A percentile compares a stretch with the other conserved stretches of the same genome.
phyloP scores from a whole-genome alignment of 2,797 vertebrate species.

The Tarsius wallacei region DNA sequence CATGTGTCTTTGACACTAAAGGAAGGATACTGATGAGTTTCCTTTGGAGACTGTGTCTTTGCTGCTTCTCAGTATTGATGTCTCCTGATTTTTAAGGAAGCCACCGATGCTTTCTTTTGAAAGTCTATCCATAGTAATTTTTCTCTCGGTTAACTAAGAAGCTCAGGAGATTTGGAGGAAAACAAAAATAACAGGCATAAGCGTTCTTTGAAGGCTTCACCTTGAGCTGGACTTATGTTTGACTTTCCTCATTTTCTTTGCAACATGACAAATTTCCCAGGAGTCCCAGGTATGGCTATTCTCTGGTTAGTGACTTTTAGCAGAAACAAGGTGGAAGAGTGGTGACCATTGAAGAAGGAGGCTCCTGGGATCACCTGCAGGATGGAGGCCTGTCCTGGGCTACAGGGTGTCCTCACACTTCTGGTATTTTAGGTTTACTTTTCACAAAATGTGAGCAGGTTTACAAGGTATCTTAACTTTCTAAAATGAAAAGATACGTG shows the following conservation, averaged over 20 bases:
- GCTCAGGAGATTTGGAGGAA: not conserved
- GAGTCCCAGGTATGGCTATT: not conserved
- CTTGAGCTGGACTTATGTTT: not conserved
- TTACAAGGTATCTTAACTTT: not conserved
- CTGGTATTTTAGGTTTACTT: not conserved
- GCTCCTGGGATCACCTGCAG: not conserved
- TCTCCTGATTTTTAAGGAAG: slow-evolving; percentile 57
- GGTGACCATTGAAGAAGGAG: not conserved
- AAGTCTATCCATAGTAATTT: not conserved
- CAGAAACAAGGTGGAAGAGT: not conserved
- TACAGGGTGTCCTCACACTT: not conserved
- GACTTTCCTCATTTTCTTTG: slow-evolving; percentile 4
- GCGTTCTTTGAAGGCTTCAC: slow-evolving; percentile 34
- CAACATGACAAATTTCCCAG: not conserved
- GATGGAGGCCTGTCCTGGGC: not conserved
- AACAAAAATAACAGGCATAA: not conserved
- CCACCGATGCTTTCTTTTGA: slow-evolving; percentile 50
- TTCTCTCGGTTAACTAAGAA: slow-evolving; percentile 9
- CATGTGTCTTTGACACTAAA: slow-evolving; percentile 63
- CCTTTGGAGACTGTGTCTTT: not conserved
- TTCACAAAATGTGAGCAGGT: not conserved
- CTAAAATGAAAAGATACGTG: not conserved
- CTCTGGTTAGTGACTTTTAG: not conserved
- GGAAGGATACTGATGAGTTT: not conserved
- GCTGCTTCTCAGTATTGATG: not conserved